phyloP scores from a whole-genome alignment of 2,797 vertebrate genomes.

The Sebastes iracundus region DNA sequence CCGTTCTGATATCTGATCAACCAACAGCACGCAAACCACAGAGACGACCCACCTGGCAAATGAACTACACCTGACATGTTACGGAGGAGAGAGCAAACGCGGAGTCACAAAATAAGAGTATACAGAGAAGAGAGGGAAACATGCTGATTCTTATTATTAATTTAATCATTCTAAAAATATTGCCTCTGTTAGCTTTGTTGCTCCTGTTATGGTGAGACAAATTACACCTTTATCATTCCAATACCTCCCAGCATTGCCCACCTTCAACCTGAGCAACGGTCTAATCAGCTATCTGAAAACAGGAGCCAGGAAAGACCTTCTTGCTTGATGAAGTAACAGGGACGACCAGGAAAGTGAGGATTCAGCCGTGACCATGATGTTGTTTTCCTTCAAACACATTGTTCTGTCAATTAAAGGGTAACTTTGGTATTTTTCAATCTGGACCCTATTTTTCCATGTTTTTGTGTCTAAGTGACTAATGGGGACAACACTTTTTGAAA shows the following conservation, averaged over 20 bases:
- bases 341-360: not conserved
- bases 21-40: not conserved
- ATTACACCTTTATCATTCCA: not conserved
- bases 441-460: no score
- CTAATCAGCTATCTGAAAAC: not conserved
- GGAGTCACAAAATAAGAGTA: not conserved
- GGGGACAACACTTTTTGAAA: no score
- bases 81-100: not conserved
- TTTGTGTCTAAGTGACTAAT: no score
- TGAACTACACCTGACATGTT: not conserved
- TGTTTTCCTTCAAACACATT: not conserved
- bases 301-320: not conserved
- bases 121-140: not conserved
- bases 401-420: not conserved
- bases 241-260: not conserved
- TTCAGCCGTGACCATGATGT: not conserved
- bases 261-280: not conserved
- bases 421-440: no score
- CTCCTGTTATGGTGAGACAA: not conserved
- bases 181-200: not conserved
- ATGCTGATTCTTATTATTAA: not conserved
- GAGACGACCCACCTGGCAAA: not conserved
- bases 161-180: not conserved
- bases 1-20: constrained; percentile 20
- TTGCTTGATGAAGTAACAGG: not conserved